Evolutionary conservation across 1,140 invertebrate species (phyloP), one percentile per base, ranked within the genome.

Genomic region (Bombus polaris): DNA sequence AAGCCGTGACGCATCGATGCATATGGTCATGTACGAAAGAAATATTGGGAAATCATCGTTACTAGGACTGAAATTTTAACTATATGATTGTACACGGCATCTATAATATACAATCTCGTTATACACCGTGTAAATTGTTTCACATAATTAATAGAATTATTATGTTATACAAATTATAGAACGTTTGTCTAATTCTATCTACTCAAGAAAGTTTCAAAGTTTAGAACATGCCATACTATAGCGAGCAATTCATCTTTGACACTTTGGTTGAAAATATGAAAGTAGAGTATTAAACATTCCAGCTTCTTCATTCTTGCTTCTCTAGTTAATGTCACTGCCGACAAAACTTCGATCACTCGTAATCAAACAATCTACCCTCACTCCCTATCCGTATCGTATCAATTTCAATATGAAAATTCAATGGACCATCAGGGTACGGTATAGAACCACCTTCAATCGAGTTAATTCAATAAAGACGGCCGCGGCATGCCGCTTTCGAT

Each of bases 391-490:
- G 44, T 57, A 37, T 37, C 42, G 44, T 13, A 35, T n/a, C 18
- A 28, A 9, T 82, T 65, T 25, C 37, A 9, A 44, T 47, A 22
- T 75, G 13, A 12, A 76, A 65, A 82, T 66, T 82, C 81, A 47
- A 47, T 66, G 18, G 35, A 15, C 25, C 25, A 39, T 57, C n/a
- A 22, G 9, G 10, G 10, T n/a, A 5, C 3, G 25, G 15, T 28
- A 28, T 66, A 13, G 39, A 39, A n/a, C 13, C 25, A 32, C 39
- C 35, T 76, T 47, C 73, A 3, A 84, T 79, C 37, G 42, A 71
- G 66, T 79, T 84, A 79, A 79, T 71, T 32, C 75, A 28, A 71
- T 84, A 84, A 84, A 71, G 79, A 79, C 42, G 73, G 18, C 28
- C 18, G 80, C 18, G 22, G 57, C 8, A 3, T 10, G 35, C 18